Percentiles rank a stretch among this genome's conserved stretches.
phyloP scores from a whole-genome alignment of 2,797 vertebrate species.

The Scolopax bukidnonensis region DNA sequence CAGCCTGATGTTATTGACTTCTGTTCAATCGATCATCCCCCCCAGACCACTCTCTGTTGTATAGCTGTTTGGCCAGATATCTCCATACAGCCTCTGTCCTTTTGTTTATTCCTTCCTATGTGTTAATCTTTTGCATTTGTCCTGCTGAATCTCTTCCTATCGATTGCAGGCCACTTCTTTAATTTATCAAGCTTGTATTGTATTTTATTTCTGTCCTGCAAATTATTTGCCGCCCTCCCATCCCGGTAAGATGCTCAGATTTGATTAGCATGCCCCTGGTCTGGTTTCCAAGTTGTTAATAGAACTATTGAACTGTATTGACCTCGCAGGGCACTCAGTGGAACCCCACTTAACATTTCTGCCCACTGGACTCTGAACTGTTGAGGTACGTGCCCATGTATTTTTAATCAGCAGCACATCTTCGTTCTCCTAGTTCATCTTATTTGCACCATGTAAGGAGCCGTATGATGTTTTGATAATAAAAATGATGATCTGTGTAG shows the following conservation, averaged over 20 bases:
- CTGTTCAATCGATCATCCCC: constrained; percentile 65
- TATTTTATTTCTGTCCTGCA: constrained; percentile 72
- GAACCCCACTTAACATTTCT: constrained; percentile 62
- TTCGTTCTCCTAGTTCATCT: constrained; percentile 14
- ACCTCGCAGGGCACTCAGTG: constrained; percentile 40
- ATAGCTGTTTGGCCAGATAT: constrained; percentile 46
- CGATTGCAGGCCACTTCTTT: constrained; percentile 70
- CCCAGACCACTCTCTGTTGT: constrained; percentile 41
- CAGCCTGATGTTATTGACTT: constrained; percentile 65
- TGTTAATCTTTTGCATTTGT: constrained; percentile 71
- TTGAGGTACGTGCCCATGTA: constrained; percentile 17
- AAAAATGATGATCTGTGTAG: constrained; percentile 13
- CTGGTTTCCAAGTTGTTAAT: constrained; percentile 64
- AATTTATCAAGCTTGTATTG: constrained; percentile 66
- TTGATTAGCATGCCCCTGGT: constrained; percentile 63
- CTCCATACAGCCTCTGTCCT: constrained; percentile 63
- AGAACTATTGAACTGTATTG: constrained; percentile 73
- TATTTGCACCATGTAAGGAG: constrained; percentile 13
- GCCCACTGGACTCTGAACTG: constrained; percentile 42
- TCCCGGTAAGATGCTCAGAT: constrained; percentile 51
- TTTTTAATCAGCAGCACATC: constrained; percentile 62
- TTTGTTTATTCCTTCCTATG: constrained; percentile 73
- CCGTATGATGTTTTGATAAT: constrained; percentile 19
- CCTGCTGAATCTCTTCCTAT: constrained; percentile 68
- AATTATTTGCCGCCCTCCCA: constrained; percentile 60